Evolutionary conservation across 2,888 invertebrate species (phyloP).

Genomic region (Parochlus steinenii): DNA sequence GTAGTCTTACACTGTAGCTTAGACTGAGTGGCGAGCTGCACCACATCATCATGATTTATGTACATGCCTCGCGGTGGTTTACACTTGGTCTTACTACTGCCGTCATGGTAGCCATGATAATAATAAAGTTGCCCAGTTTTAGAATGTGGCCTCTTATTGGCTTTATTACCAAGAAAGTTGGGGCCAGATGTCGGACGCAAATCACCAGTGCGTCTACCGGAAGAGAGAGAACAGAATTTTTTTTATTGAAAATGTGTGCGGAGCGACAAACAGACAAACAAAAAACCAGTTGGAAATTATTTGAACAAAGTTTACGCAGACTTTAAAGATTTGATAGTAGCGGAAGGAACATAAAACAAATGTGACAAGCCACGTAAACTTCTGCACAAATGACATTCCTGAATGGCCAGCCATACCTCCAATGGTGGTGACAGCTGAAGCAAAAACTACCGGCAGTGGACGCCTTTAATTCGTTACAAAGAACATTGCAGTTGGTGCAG

Average conservation of each 20-base stretch:
- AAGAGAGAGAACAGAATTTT: conserved; percentile 7
- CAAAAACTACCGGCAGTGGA: conserved; percentile 65
- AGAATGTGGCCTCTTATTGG: conserved; percentile 13
- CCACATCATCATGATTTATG: conserved; percentile 93
- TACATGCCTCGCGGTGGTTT: conserved; percentile 93
- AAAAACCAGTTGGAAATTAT: background rate
- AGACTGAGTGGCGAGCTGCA: conserved; percentile 70
- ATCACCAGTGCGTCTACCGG: conserved; percentile 58
- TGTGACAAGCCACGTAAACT: conserved; percentile 6
- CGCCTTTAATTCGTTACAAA: conserved; percentile 54
- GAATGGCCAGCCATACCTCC: conserved; percentile 46
- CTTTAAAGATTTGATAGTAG: too few species aligned
- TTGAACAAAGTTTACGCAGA: too few species aligned
- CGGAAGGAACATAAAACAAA: conserved; percentile 14
- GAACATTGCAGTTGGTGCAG: conserved; percentile 46
- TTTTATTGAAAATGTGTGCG: background rate
- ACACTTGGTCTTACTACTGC: conserved; percentile 44
- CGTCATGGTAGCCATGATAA: conserved; percentile 17
- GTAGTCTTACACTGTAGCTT: conserved; percentile 36
- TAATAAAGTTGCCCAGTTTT: conserved; percentile 23
- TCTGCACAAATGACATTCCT: conserved; percentile 13
- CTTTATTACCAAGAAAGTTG: conserved; percentile 27
- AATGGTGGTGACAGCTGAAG: conserved; percentile 70
- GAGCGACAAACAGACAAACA: background rate
- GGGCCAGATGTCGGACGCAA: conserved; percentile 64